Evolutionary conservation across 2,888 invertebrate species (phyloP), one percentile per base, ranked within the genome.

Genomic region (Drosophila pegasa): DNA sequence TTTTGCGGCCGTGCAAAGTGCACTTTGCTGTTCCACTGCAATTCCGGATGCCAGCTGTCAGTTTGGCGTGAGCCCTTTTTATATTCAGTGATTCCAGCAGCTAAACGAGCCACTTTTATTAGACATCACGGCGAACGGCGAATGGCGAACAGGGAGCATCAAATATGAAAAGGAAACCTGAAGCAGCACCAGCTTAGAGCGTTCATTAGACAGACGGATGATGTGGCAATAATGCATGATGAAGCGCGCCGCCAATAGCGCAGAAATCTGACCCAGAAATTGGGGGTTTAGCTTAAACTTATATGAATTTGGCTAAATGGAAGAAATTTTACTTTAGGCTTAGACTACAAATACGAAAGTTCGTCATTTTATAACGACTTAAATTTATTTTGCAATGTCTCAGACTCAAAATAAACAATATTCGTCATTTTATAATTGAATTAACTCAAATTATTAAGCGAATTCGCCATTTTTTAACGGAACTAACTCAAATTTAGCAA

Each of bases 1-100:
- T 86, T 83, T 80, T 89, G 80, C 71, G 88, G 85, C 75, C 73
- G 61, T 74, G 64, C 71, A 78, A 83, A 89, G 89, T 86, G 88
- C 88, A 86, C 78, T 89, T 89, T 78, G 69, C 76, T 78, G 83
- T 85, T 67, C 75, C 50, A 56, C 74, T 57, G 57, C 73, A 69
- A 70, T 88, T 80, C 68, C 65, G 69, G 54, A 52, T 75, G 77
- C 80, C 84, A 88, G 74, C 80, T 82, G 81, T 73, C 78, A 80
- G 66, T 71, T 51, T 57, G 52, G 45, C 16, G 55, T 51, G 25
- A 27, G 41, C 37, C 52, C 50, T 51, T 61, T 66, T 66, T 52
- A 43, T 50, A 56, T 59, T 52, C 58, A 51, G 31, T 16, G 59
- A 60, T 71, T 66, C 51, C 56, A 55, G 67, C 27, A 47, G 74